Conservation (phyloP, 2,888 invertebrate species). For the Thymelicus lineola region DNA sequence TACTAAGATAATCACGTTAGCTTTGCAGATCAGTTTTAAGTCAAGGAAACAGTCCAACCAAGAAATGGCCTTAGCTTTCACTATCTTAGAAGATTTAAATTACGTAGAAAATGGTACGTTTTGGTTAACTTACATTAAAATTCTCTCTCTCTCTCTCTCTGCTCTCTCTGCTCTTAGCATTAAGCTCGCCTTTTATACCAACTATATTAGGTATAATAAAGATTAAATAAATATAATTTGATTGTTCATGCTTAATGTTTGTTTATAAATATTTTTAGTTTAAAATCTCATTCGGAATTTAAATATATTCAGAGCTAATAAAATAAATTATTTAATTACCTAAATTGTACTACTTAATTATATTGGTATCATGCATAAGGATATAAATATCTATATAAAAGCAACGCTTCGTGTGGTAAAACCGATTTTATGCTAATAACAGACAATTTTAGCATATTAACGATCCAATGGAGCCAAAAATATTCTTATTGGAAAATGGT, state of each 20-base stretch:
- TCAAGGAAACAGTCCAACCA: too few relatives aligned
- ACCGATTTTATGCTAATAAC: not conserved
- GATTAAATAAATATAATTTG: slow-evolving; percentile 23
- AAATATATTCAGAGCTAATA: slow-evolving; percentile 18
- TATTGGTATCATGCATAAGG: slow-evolving; percentile 1
- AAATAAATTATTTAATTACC: slow-evolving; percentile 21
- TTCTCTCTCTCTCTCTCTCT: too few relatives aligned
- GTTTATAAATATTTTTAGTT: slow-evolving; percentile 18
- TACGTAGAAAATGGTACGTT: too few relatives aligned
- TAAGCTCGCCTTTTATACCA: too few relatives aligned
- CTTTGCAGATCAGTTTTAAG: too few relatives aligned
- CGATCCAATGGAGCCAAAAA: slow-evolving; percentile 1
- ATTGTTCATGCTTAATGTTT: slow-evolving; percentile 13
- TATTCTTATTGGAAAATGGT: not conserved
- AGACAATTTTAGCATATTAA: not conserved
- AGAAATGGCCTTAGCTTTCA: too few relatives aligned
- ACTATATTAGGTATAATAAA: too few relatives aligned
- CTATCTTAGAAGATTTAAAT: too few relatives aligned
- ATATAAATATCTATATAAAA: not conserved
- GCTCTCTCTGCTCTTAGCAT: too few relatives aligned
- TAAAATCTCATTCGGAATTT: slow-evolving; percentile 12
- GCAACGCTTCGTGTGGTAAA: not conserved
- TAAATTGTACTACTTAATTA: slow-evolving; percentile 20
- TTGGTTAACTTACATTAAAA: too few relatives aligned
- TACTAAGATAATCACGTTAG: too few relatives aligned